Percentiles rank a stretch among this genome's conserved stretches.
phyloP scores from a whole-genome alignment of 2,797 vertebrate genomes.

The Babyrousa celebensis region DNA sequence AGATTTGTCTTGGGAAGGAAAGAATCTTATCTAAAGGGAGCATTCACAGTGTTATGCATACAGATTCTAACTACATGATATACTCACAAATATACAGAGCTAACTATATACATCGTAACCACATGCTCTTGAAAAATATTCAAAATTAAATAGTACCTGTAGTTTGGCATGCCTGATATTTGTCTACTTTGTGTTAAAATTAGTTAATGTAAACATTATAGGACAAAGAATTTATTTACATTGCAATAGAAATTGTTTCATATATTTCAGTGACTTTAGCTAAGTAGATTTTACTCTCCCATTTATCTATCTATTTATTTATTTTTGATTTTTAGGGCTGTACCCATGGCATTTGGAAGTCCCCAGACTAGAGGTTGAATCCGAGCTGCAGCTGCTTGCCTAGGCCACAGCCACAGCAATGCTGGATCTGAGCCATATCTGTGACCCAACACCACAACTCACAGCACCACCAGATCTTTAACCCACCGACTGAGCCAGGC shows the following conservation, averaged over 20 bases:
- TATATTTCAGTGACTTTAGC: slow-evolving; percentile 36
- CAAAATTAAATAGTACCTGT: slow-evolving; percentile 1
- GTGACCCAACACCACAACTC: no score
- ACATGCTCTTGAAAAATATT: neutral
- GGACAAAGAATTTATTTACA: neutral
- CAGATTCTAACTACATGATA: neutral
- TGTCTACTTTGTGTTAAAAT: neutral
- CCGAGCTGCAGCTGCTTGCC: no score
- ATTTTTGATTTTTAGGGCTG: no score
- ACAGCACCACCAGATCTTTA: no score
- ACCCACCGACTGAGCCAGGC: no score
- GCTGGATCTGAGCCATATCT: no score
- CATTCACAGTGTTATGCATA: neutral
- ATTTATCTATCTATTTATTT: no score
- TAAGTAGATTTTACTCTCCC: neutral
- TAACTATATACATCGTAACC: neutral
- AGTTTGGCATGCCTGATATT: neutral
- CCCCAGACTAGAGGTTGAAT: no score
- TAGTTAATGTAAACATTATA: neutral
- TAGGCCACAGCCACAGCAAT: no score
- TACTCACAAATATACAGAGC: neutral
- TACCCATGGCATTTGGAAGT: no score
- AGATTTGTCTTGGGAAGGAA: neutral
- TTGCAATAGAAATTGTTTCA: neutral
- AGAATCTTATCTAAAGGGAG: neutral